phyloP scores from a whole-genome alignment of 2,888 invertebrate species.

The Dicranocentrus wangi region DNA sequence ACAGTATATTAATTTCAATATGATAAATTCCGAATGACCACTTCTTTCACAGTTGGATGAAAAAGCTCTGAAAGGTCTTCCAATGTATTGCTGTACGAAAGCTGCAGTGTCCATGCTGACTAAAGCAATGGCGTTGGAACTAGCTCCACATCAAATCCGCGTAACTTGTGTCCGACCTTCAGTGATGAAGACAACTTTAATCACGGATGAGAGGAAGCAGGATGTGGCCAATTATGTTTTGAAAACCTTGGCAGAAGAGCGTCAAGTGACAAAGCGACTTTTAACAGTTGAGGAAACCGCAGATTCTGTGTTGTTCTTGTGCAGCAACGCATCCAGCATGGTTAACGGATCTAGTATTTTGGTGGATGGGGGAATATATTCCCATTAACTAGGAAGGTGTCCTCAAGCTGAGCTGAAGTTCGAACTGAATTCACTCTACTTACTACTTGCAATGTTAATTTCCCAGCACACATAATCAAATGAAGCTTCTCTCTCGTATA shows the following conservation, averaged over 20 bases:
- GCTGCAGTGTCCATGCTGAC: slow-evolving; percentile 54
- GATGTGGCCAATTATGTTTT: slow-evolving; percentile 9
- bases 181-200: slow-evolving; percentile 43
- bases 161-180: slow-evolving; percentile 54
- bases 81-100: slow-evolving; percentile 54
- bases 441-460: no score
- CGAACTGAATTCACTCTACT: no score
- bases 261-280: slow-evolving; percentile 29
- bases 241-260: not conserved
- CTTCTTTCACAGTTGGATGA: slow-evolving; percentile 31
- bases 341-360: slow-evolving; percentile 53
- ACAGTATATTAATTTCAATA: no score
- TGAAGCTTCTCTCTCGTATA: no score
- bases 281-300: slow-evolving; percentile 54
- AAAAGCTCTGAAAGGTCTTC: slow-evolving; percentile 19
- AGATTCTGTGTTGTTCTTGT: slow-evolving; percentile 46
- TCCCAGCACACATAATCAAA: no score
- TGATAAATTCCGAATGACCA: no score
- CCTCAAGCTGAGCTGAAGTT: no score
- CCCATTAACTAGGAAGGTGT: no score
- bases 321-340: slow-evolving; percentile 42
- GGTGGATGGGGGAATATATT: slow-evolving; percentile 53
- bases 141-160: slow-evolving; percentile 51
- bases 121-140: slow-evolving; percentile 47
- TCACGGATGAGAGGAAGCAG: slow-evolving; percentile 2